Evolutionary conservation across 1,140 invertebrate species (phyloP).

Genomic region (Penaeus vannamei): DNA sequence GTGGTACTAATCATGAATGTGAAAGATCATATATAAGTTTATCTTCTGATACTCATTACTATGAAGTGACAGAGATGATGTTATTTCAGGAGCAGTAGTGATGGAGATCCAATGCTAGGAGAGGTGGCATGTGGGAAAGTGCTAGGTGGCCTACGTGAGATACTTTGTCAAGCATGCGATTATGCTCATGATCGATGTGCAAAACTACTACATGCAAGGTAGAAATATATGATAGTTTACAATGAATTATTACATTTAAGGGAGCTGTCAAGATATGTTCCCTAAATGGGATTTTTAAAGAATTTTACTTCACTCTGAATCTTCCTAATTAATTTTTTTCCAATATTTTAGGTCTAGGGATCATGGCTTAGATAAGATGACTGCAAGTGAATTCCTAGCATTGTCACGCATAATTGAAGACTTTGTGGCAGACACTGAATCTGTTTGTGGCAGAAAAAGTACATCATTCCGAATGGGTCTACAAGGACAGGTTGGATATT

Average conservation of each 20-base stretch:
- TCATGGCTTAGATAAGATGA: constrained; percentile 64
- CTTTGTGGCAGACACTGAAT: constrained; percentile 84
- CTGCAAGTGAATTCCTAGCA: constrained; percentile 82
- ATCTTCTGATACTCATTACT: no score
- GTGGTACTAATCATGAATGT: no score
- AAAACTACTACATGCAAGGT: constrained; percentile 84
- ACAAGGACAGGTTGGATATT: constrained; percentile 78
- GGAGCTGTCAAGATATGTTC: no score
- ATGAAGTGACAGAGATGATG: background rate
- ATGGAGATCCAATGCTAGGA: constrained; percentile 74
- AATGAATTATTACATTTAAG: background rate
- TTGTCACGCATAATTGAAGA: constrained; percentile 84
- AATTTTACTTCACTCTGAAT: background rate
- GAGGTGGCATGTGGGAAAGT: constrained; percentile 81
- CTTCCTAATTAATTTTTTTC: background rate
- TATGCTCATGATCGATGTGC: constrained; percentile 93
- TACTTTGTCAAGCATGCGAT: constrained; percentile 86
- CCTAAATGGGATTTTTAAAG: background rate
- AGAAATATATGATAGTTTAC: constrained; percentile 72
- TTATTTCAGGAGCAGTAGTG: constrained; percentile 52
- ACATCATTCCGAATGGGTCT: constrained; percentile 86
- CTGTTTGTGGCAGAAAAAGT: constrained; percentile 84
- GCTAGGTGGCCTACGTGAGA: constrained; percentile 80
- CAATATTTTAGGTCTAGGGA: constrained; percentile 52
- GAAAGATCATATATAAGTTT: no score